Conservation (phyloP, 2,888 invertebrate species). For the Plutella xylostella region DNA sequence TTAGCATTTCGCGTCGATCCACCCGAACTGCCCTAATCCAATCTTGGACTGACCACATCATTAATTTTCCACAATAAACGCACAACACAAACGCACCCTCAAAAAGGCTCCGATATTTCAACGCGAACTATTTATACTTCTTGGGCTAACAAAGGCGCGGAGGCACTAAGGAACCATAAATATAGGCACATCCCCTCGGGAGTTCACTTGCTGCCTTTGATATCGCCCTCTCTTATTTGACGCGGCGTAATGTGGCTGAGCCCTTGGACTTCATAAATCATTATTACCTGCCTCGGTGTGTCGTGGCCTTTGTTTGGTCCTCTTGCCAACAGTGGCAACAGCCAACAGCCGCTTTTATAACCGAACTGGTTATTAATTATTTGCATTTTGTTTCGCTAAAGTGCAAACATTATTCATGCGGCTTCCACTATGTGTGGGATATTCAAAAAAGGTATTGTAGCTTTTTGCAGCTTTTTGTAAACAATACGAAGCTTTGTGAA, state of each 20-base stretch:
- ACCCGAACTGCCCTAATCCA: constrained; percentile 49
- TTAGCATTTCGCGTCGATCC: constrained; percentile 48
- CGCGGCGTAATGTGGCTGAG: constrained; percentile 52
- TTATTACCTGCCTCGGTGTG: constrained; percentile 38
- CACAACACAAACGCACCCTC: too few relatives aligned
- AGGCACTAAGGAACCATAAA: constrained; percentile 57
- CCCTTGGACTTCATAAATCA: constrained; percentile 46
- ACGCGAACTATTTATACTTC: constrained; percentile 66
- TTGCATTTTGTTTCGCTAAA: too few relatives aligned
- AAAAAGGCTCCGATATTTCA: constrained; percentile 59
- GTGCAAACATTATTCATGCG: too few relatives aligned
- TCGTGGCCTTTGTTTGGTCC: too few relatives aligned
- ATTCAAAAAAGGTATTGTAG: too few relatives aligned
- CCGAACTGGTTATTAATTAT: too few relatives aligned
- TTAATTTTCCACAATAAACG: constrained; percentile 64
- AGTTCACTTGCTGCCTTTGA: constrained; percentile 62
- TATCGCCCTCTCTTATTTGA: constrained; percentile 64
- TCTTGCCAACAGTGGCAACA: too few relatives aligned
- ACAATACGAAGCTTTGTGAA: too few relatives aligned
- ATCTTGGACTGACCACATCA: constrained; percentile 65
- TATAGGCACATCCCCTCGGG: constrained; percentile 50
- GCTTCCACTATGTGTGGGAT: too few relatives aligned
- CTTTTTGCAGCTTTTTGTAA: too few relatives aligned
- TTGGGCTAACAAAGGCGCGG: constrained; percentile 55
- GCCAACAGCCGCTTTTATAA: too few relatives aligned